Evolutionary conservation across 1,140 invertebrate genomes (phyloP), one percentile per base, ranked within the genome.

Genomic region (Ips typographus): DNA sequence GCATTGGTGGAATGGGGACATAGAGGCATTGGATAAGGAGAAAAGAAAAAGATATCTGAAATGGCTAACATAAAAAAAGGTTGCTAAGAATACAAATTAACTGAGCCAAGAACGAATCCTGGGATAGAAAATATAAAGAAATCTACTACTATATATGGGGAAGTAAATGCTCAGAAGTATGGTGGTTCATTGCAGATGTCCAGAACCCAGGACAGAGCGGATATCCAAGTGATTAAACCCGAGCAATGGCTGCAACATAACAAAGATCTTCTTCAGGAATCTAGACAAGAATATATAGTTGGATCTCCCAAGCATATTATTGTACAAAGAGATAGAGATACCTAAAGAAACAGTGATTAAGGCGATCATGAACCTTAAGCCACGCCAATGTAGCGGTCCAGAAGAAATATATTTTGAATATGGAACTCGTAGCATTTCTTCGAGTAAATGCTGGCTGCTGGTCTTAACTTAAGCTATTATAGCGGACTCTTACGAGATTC

Each of bases 111-210:
- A 55, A 55, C 4, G 5, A 55, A 6, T 5, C 5, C 5, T 55
- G 52, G 52, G 52, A 36, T 55, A 55, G 4, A 36, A 8, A 55
- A 55, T 36, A 5, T 55, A 5, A 8, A 55, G 52, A 55, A 8
- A 55, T 55, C 36, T 6, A 47, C 44, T 6, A 47, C 44, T 47
- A 47, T n/a, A 47, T 47, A 47, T 5, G 44, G n/a, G n/a, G 44
- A 47, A 47, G n/a, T 5, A 47, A 47, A 47, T 47, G 44, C 44
- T 47, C 44, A 47, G 44, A 47, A n/a, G 44, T 47, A 47, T 47
- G 44, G 44, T 6, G 44, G n/a, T 47, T 47, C n/a, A 47, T 47
- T 6, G 5, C 44, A 47, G n/a, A 47, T 47, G 44, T 47, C 44
- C 5, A 47, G n/a, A 47, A 47, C 44, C 44, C 44, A 47, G 44